Percentiles rank a stretch among this genome's conserved stretches.
These are phyloP conservation scores for Catharus minimus DNA, from an alignment of 2,113 vertebrate species.

Conservation along the genomic window DNA sequence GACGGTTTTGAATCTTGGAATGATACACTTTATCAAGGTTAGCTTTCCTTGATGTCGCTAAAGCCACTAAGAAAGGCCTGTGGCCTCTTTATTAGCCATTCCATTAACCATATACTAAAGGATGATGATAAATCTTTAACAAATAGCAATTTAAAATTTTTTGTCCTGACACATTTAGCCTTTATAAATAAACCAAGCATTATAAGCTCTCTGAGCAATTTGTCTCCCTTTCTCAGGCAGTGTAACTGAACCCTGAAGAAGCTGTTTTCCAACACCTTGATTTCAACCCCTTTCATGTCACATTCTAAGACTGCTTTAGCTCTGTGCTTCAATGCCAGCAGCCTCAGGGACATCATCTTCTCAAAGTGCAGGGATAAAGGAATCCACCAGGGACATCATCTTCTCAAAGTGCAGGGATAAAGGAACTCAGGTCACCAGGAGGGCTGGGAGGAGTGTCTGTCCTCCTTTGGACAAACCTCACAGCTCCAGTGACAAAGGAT, in stretches of 20 bases:
- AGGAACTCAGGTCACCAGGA: neutral
- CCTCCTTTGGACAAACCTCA: neutral
- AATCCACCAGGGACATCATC: neutral
- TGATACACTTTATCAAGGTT: neutral
- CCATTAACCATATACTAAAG: neutral
- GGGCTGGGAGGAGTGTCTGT: neutral
- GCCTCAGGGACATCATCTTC: neutral
- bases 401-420: neutral
- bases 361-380: neutral
- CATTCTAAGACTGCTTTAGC: neutral
- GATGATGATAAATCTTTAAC: neutral
- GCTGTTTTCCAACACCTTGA: neutral
- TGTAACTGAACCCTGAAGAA: neutral
- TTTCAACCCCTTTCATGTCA: neutral
- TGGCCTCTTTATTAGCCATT: neutral
- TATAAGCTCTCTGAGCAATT: neutral
- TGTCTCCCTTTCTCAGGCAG: neutral
- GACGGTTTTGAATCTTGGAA: neutral
- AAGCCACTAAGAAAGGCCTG: neutral
- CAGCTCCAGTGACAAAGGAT: neutral
- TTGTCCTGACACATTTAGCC: neutral
- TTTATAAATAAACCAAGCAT: neutral
- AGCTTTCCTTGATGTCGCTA: neutral
- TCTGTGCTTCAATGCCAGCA: neutral
- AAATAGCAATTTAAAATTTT: neutral